A percentile compares a stretch with the other conserved stretches of the same genome.
Evolutionary conservation across 2,113 vertebrate species (phyloP).

Genomic region (Arothron firmamentum): DNA sequence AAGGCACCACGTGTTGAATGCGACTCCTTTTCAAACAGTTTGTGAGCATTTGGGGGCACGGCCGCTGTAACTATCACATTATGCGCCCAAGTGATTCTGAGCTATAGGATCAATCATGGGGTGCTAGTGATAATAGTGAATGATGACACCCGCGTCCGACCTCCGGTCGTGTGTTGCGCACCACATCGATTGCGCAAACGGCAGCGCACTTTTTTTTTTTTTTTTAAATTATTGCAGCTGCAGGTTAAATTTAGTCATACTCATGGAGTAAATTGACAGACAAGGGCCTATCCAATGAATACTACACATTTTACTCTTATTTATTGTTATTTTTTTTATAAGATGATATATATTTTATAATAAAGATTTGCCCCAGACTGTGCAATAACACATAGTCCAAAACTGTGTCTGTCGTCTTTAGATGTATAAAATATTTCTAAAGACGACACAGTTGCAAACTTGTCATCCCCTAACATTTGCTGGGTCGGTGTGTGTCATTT

Average conservation of each 20-base stretch:
- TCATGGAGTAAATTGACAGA: neutral
- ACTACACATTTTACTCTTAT: neutral
- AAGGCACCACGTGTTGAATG: conserved; percentile 74
- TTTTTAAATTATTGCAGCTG: conserved; percentile 16
- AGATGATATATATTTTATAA: too few species aligned
- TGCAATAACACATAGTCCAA: too few species aligned
- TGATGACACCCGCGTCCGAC: conserved; percentile 63
- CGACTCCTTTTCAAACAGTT: conserved; percentile 41
- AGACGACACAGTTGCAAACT: too few species aligned
- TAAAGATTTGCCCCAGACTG: too few species aligned
- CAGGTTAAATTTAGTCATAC: neutral
- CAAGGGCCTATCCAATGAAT: neutral
- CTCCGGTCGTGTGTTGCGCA: conserved; percentile 36
- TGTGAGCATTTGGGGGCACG: conserved; percentile 26
- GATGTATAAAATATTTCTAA: too few species aligned
- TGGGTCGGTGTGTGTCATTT: conserved; percentile 63
- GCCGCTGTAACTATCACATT: conserved; percentile 74
- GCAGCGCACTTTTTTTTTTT: conserved; percentile 32
- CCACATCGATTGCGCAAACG: conserved; percentile 59
- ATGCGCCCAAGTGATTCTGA: conserved; percentile 73
- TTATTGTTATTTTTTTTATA: neutral
- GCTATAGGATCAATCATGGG: conserved; percentile 80
- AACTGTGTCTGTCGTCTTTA: too few species aligned
- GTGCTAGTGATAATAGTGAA: conserved; percentile 77
- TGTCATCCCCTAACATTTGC: neutral